Base-by-base conservation (phyloP, 1,140 invertebrate genomes). In the Lepidurus arcticus region DNA sequence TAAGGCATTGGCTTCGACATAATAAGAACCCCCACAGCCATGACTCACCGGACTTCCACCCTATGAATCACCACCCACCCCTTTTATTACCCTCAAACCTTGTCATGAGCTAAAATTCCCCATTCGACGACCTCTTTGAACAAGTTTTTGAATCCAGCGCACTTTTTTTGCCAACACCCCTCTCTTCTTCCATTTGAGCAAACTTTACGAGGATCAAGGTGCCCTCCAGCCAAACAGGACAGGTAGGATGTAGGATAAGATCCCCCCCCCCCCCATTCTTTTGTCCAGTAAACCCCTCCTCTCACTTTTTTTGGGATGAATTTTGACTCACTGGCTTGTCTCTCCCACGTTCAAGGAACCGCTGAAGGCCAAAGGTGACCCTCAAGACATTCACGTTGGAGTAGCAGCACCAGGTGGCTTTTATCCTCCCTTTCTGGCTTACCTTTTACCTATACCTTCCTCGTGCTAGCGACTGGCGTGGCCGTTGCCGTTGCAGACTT, bases 311-410 rank as follows among this genome's bases (percentile, higher is more conserved):
- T 65, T 65, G 16, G 13, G 53, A 7, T 65, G 53, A 65, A 65
- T 65, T 65, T 65, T 65, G 53, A 65, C 53, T 9, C 13, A 65
- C 53, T 65, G 53, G 53, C 34, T 34, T 65, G 53, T 65, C 53
- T 65, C n/a, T 65, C 53, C 53, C 21, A 65, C 53, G 53, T 65
- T 65, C 53, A 65, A 65, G 21, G 53, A 65, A 65, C 53, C 21
- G 53, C 21, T 65, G 53, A 65, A 65, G 53, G 53, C 53, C 53
- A 65, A 65, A 65, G 53, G 53, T 65, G 53, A 65, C 53, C 53
- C 53, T 65, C 53, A 65, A 65, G 53, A 65, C 53, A 65, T 65
- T n/a, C 53, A 21, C 53, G 53, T 65, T 65, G n/a, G 21, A 65
- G 53, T 21, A 65, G 53, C 53, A 65, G 53, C 53, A 65, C 53